Conservation (phyloP, 2,797 vertebrate species). For the Tangara arthus region DNA sequence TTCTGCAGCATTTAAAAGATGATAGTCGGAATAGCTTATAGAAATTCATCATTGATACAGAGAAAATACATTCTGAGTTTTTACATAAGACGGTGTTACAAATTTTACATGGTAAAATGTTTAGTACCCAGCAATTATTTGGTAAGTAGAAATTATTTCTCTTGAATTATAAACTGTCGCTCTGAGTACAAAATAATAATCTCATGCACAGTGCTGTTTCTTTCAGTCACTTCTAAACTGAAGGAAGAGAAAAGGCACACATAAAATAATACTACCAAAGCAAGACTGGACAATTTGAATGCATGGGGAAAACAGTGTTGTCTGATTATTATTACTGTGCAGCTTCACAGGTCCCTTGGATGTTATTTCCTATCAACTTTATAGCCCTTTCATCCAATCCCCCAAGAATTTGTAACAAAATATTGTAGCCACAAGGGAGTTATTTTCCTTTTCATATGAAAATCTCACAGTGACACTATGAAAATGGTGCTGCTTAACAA, state of each 20-base stretch:
- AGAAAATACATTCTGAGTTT: background rate
- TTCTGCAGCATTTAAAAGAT: background rate
- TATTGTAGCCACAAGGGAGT: background rate
- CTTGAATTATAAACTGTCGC: background rate
- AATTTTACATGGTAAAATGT: background rate
- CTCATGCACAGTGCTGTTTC: background rate
- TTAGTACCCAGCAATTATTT: background rate
- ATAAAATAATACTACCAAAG: background rate
- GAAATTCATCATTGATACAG: background rate
- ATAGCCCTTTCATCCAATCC: background rate
- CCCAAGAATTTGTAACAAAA: background rate
- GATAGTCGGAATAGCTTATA: background rate
- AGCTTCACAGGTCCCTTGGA: background rate
- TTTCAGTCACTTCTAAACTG: background rate
- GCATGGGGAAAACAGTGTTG: background rate
- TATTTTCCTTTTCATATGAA: conserved; percentile 3
- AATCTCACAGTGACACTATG: background rate
- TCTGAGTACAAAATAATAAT: background rate
- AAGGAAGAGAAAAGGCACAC: background rate
- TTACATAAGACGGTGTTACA: background rate
- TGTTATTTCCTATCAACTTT: background rate
- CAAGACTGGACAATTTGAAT: background rate
- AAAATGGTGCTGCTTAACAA: background rate
- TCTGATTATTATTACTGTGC: background rate
- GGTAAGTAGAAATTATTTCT: background rate